Evolutionary conservation across 2,797 vertebrate genomes (phyloP).

Genomic region (Enteromius thamalakanensis): DNA sequence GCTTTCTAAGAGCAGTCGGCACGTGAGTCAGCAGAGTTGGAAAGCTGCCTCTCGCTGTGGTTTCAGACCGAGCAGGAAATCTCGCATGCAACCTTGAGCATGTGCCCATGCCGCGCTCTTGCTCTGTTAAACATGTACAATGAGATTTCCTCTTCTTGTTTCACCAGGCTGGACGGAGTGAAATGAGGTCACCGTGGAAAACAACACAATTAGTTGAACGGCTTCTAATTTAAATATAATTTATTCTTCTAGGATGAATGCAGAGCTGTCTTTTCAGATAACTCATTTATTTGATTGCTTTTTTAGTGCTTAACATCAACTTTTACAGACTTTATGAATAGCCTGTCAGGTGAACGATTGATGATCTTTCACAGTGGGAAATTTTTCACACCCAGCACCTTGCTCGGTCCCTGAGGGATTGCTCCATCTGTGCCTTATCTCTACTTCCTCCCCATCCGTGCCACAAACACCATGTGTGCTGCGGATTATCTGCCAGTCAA

Average conservation of each 20-base stretch:
- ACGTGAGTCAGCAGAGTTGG: slow-evolving; percentile 52
- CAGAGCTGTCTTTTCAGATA: not conserved
- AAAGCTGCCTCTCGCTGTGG: slow-evolving; percentile 41
- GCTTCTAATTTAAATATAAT: not conserved
- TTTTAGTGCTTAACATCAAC: not conserved
- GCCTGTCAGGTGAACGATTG: slow-evolving; percentile 2
- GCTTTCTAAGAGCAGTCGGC: slow-evolving; percentile 17
- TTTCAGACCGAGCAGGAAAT: slow-evolving; percentile 40
- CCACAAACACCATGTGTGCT: slow-evolving; percentile 37
- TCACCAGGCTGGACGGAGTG: slow-evolving; percentile 47
- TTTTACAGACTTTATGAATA: not conserved
- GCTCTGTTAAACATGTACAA: slow-evolving; percentile 61
- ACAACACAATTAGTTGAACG: slow-evolving; percentile 18
- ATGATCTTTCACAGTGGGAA: not conserved
- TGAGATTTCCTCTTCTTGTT: slow-evolving; percentile 55
- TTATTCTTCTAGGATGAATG: not conserved
- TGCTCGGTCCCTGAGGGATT: slow-evolving; percentile 4
- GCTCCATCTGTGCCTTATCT: slow-evolving; percentile 36
- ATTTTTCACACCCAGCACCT: slow-evolving; percentile 26
- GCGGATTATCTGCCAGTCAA: slow-evolving; percentile 42
- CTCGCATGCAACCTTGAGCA: slow-evolving; percentile 47
- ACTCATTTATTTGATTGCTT: slow-evolving; percentile 2
- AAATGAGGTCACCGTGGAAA: slow-evolving; percentile 56
- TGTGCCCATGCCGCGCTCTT: slow-evolving; percentile 43
- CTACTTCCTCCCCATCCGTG: slow-evolving; percentile 19